A percentile compares a stretch with the other conserved stretches of the same genome.
Evolutionary conservation across 2,888 invertebrate genomes (phyloP).

Genomic region (Papilio demoleus): DNA sequence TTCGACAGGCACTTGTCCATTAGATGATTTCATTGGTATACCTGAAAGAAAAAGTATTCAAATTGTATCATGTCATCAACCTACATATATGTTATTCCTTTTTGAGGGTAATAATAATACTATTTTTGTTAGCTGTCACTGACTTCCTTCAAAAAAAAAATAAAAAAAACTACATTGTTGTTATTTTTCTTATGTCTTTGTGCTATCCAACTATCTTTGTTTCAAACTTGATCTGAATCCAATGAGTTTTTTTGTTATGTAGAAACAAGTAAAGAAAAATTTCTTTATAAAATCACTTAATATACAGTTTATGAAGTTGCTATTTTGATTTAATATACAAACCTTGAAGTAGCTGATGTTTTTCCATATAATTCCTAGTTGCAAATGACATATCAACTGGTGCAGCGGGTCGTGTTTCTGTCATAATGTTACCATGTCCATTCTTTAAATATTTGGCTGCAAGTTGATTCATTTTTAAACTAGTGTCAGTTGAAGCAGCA

Average conservation of each 20-base stretch:
- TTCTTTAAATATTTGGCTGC: slow-evolving; percentile 75
- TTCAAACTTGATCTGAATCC: too few species aligned
- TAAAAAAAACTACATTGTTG: too few species aligned
- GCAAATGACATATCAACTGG: slow-evolving; percentile 87
- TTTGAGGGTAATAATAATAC: background rate
- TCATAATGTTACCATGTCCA: slow-evolving; percentile 45
- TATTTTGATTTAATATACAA: slow-evolving; percentile 33
- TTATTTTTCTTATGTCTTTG: too few species aligned
- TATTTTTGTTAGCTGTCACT: too few species aligned
- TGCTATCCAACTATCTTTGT: too few species aligned
- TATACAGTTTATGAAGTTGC: too few species aligned
- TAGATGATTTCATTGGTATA: slow-evolving; percentile 47
- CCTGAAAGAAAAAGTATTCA: slow-evolving; percentile 57
- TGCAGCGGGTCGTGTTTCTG: slow-evolving; percentile 50
- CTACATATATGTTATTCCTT: background rate
- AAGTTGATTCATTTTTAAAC: slow-evolving; percentile 78
- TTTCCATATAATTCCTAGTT: slow-evolving; percentile 88
- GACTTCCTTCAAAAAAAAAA: too few species aligned
- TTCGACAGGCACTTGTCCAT: slow-evolving; percentile 49
- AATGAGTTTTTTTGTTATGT: too few species aligned
- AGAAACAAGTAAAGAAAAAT: too few species aligned
- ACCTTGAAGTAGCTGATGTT: slow-evolving; percentile 85
- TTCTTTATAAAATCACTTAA: too few species aligned
- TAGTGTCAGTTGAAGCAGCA: slow-evolving; percentile 66
- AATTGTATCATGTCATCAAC: too few species aligned